Percentiles rank a stretch among this genome's conserved stretches.
These are phyloP conservation scores for Siniperca undulata DNA, from an alignment of 2,797 vertebrate species.

Conservation along the genomic window DNA sequence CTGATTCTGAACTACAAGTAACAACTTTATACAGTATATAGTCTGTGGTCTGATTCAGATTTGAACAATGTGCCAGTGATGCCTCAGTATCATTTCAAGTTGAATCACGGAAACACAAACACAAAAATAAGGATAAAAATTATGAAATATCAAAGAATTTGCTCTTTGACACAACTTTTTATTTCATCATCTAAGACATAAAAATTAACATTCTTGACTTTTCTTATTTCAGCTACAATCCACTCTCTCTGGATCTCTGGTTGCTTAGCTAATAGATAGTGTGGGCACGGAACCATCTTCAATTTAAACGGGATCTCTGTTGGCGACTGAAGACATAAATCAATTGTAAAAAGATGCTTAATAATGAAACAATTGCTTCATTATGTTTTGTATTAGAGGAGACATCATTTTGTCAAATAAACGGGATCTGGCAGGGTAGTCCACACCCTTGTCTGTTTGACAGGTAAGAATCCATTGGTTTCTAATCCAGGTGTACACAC, in stretches of 20 bases:
- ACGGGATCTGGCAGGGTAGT: conserved; percentile 36
- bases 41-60: neutral
- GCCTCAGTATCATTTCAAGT: neutral
- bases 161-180: conserved; percentile 68
- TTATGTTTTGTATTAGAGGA: conserved; percentile 7
- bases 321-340: conserved; percentile 39
- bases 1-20: too few species aligned
- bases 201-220: conserved; percentile 23
- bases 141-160: neutral
- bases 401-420: conserved; percentile 22
- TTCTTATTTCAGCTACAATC: conserved; percentile 53
- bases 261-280: conserved; percentile 23
- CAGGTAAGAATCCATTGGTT: conserved; percentile 36
- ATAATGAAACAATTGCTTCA: neutral
- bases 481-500: conserved; percentile 57
- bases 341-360: conserved; percentile 27
- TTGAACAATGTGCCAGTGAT: neutral
- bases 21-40: neutral
- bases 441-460: conserved; percentile 31
- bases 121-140: neutral
- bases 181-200: conserved; percentile 75
- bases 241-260: conserved; percentile 34
- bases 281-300: conserved; percentile 15
- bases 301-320: conserved; percentile 24
- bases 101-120: neutral